A percentile compares a stretch with the other conserved stretches of the same genome.
Evolutionary conservation across 2,888 invertebrate species (phyloP).

Genomic region (Incurvaria masculella): DNA sequence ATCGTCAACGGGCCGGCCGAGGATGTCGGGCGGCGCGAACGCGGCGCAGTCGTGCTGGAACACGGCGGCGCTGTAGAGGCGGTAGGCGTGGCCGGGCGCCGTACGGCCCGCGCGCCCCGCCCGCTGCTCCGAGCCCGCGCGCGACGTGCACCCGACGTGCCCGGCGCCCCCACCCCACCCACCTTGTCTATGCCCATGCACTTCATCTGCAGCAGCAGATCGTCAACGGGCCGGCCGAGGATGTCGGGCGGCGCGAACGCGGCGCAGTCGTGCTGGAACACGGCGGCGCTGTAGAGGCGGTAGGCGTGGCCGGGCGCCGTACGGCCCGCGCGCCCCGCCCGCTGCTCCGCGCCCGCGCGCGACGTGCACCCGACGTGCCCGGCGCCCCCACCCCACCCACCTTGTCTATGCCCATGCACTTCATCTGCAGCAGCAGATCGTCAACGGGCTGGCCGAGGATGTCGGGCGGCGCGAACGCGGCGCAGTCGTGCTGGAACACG

Average conservation of each 20-base stretch:
- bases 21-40: slow-evolving; percentile 86
- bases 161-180: slow-evolving; percentile 80
- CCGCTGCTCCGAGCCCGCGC: slow-evolving; percentile 93
- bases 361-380: slow-evolving; percentile 89
- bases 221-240: slow-evolving; percentile 87
- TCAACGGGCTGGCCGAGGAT: slow-evolving; percentile 91
- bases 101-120: slow-evolving; percentile 91
- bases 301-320: slow-evolving; percentile 91
- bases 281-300: slow-evolving; percentile 84
- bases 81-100: slow-evolving; percentile 90
- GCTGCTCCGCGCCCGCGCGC: slow-evolving; percentile 92
- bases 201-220: slow-evolving; percentile 92
- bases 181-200: slow-evolving; percentile 91
- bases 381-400: slow-evolving; percentile 76
- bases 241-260: slow-evolving; percentile 87
- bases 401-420: slow-evolving; percentile 91
- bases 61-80: slow-evolving; percentile 87
- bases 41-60: slow-evolving; percentile 82
- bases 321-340: slow-evolving; percentile 92
- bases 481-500: slow-evolving; percentile 86
- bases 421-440: slow-evolving; percentile 92
- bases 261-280: slow-evolving; percentile 85
- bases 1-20: slow-evolving; percentile 90
- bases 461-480: slow-evolving; percentile 80
- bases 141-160: slow-evolving; percentile 84